These are phyloP conservation scores for Limnothrissa miodon DNA, from an alignment of 2,113 vertebrate species.

Conservation along the genomic window DNA sequence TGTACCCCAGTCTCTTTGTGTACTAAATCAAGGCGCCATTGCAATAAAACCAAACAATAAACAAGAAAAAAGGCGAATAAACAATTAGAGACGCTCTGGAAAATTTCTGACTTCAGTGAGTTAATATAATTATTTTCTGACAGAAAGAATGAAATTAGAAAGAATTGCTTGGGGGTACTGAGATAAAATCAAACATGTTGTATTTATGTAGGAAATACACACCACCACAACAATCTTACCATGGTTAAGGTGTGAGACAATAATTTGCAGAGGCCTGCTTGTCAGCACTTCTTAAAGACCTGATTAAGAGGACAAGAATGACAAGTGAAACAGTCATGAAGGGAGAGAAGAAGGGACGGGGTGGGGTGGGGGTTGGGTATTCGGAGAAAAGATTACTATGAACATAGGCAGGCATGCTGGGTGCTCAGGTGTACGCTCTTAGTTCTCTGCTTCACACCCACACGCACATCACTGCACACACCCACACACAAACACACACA, in stretches of 20 bases:
- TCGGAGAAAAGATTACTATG: background rate
- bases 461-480: background rate
- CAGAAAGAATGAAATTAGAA: background rate
- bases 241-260: background rate
- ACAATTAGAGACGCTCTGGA: background rate
- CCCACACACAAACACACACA: constrained; percentile 5
- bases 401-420: background rate
- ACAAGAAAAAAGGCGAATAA: background rate
- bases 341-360: background rate
- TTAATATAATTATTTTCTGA: background rate
- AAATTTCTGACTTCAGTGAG: background rate
- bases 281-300: background rate
- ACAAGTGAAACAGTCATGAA: background rate
- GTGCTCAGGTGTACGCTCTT: background rate
- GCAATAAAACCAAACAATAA: background rate
- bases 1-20: background rate
- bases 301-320: background rate
- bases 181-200: background rate
- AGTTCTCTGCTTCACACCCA: background rate
- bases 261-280: background rate
- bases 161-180: background rate
- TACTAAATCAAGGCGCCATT: background rate
- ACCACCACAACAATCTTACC: background rate
- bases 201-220: background rate
- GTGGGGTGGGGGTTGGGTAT: too few species aligned